Evolutionary conservation across 1,140 invertebrate species (phyloP).

Genomic region (Cepaea nemoralis): DNA sequence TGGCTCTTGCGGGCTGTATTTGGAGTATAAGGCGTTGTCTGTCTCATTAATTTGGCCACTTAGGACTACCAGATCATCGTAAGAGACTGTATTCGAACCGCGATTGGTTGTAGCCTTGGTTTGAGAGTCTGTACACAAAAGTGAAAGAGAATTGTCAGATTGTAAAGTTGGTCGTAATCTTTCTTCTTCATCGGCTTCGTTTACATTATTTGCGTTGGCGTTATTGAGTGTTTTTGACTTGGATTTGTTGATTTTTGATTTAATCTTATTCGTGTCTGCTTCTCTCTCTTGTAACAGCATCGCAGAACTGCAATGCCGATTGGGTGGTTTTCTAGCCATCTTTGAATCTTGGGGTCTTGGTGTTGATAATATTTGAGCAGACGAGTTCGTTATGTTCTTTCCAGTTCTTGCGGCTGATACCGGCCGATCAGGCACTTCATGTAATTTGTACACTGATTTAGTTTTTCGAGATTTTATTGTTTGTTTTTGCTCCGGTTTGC

Average conservation of each 20-base stretch:
- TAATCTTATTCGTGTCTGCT: not conserved
- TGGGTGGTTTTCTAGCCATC: not conserved
- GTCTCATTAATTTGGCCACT: too few relatives aligned
- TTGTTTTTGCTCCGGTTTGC: not conserved
- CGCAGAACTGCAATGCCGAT: not conserved
- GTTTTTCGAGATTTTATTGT: not conserved
- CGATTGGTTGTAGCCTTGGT: too few relatives aligned
- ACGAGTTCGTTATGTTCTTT: not conserved
- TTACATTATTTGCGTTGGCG: not conserved
- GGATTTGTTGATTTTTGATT: not conserved
- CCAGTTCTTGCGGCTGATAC: not conserved
- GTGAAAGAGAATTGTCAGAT: too few relatives aligned
- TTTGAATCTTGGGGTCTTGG: not conserved
- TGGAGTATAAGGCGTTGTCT: too few relatives aligned
- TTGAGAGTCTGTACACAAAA: too few relatives aligned
- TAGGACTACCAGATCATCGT: too few relatives aligned
- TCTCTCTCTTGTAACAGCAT: not conserved
- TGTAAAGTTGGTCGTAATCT: too few relatives aligned
- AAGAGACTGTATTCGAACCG: too few relatives aligned
- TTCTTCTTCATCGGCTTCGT: not conserved
- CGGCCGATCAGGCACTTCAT: not conserved
- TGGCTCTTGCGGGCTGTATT: too few relatives aligned
- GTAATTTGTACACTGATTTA: not conserved
- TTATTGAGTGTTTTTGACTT: not conserved
- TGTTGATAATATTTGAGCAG: not conserved